Evolutionary conservation across 2,797 vertebrate species (phyloP), one percentile per base, ranked within the genome.

Genomic region (Oryzias dopingdopingensis): DNA sequence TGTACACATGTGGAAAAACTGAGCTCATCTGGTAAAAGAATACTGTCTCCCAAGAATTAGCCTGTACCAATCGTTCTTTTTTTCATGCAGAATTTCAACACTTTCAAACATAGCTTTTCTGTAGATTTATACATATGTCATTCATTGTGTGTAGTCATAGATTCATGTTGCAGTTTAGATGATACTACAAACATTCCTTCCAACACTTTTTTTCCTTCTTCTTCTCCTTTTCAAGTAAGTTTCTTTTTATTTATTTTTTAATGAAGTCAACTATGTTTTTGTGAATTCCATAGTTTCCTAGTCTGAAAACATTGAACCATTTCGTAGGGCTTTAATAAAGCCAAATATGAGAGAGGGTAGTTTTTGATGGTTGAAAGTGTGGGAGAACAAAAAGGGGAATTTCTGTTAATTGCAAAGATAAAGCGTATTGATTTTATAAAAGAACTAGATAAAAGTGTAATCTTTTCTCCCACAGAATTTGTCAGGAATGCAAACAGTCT

Each of bases 11-110:
- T 71, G 88, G 88, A 89, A 90, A 90, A 87, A 66, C 67, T 90
- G 79, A 89, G 70, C 37, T 86, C 78, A 75, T 90, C 87, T 90
- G 85, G 76, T 82, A 83, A 87, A 88, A 60, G 77, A 86, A 86
- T 88, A 80, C 74, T 81, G 74, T 66, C 72, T 72, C 32, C 32
- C 68, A 68, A 58, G 68, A 80, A 57, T 77, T 18, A 79, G 64
- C 49, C 77, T 67, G 51, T 74, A 69, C 51, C 52, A 52, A 17
- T 20, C 40, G 13, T 22, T 22, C 18, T 45, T 20, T 46, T 46
- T 46, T 20, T 63, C 70, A 72, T 74, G 80, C 59, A 69, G 62
- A 52, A 57, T 67, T 46, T 73, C 75, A 62, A 76, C 77, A 80
- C 43, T 68, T 82, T 59, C 46, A 62, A 65, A 50, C 61, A 48